Evolutionary conservation across 2,797 vertebrate species (phyloP).

Genomic region (Spinus pinus): DNA sequence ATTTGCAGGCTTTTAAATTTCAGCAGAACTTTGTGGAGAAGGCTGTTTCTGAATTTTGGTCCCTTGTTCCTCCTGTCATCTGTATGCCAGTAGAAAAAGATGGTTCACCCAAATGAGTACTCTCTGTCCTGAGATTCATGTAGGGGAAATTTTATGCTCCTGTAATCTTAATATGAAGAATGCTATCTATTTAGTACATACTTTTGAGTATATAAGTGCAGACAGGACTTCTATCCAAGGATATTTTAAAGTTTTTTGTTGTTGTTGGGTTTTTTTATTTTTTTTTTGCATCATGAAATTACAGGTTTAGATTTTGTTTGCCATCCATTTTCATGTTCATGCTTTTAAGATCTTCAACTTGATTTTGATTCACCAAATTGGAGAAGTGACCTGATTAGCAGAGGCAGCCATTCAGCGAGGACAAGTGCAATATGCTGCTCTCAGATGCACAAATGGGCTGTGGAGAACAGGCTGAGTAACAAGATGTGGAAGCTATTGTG

Average conservation of each 20-base stretch:
- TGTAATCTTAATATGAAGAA: neutral
- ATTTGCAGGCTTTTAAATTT: constrained; percentile 37
- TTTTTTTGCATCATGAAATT: neutral
- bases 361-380: neutral
- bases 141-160: neutral
- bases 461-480: neutral
- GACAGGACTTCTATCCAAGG: neutral
- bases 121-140: neutral
- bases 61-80: neutral
- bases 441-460: neutral
- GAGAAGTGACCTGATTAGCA: neutral
- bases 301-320: neutral
- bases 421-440: constrained; percentile 17
- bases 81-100: neutral
- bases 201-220: neutral
- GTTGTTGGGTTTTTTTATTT: neutral
- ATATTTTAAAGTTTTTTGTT: neutral
- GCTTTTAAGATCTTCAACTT: neutral
- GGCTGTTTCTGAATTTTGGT: neutral
- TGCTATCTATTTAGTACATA: neutral
- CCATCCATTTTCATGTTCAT: neutral
- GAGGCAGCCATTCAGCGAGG: constrained; percentile 10
- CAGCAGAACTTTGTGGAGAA: neutral
- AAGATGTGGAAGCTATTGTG: neutral
- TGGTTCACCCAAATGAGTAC: neutral